phyloP scores from a whole-genome alignment of 2,888 invertebrate genomes.

The Cyaniris semiargus region DNA sequence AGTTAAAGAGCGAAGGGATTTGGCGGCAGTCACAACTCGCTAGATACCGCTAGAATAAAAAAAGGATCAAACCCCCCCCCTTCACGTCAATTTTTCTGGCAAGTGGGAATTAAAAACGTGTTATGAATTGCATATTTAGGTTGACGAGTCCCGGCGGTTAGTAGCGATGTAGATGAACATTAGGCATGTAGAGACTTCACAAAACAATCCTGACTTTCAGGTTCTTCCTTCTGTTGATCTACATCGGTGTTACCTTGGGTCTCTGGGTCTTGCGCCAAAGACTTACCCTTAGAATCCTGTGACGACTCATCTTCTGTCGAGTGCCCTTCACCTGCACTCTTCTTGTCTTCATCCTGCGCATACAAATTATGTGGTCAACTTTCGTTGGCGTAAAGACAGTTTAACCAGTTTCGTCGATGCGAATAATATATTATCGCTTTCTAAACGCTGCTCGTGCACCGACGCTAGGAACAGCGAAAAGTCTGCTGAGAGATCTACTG shows the following conservation, averaged over 20 bases:
- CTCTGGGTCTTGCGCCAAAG: slow-evolving; percentile 48
- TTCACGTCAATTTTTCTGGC: too few relatives aligned
- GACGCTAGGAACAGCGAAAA: neutral
- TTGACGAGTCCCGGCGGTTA: slow-evolving; percentile 56
- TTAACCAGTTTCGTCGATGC: neutral
- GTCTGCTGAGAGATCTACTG: neutral
- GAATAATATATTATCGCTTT: neutral
- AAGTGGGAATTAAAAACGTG: too few relatives aligned
- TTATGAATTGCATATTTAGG: slow-evolving; percentile 16
- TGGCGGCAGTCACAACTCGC: too few relatives aligned
- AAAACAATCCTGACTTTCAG: slow-evolving; percentile 58
- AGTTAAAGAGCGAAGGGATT: too few relatives aligned
- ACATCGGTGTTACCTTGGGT: slow-evolving; percentile 70
- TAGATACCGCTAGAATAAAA: too few relatives aligned
- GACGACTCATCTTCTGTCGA: slow-evolving; percentile 78
- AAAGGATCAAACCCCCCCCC: too few relatives aligned
- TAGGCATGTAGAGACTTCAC: slow-evolving; percentile 45
- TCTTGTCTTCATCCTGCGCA: slow-evolving; percentile 76
- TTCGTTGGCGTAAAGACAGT: neutral
- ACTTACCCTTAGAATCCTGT: slow-evolving; percentile 79
- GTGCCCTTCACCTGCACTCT: slow-evolving; percentile 70
- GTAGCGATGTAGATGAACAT: slow-evolving; percentile 71
- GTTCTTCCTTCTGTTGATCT: slow-evolving; percentile 59
- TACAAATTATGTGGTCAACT: neutral
- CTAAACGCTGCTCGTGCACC: neutral